Evolutionary conservation across 1,140 invertebrate species (phyloP).

Genomic region (Diploscapter pachys): DNA sequence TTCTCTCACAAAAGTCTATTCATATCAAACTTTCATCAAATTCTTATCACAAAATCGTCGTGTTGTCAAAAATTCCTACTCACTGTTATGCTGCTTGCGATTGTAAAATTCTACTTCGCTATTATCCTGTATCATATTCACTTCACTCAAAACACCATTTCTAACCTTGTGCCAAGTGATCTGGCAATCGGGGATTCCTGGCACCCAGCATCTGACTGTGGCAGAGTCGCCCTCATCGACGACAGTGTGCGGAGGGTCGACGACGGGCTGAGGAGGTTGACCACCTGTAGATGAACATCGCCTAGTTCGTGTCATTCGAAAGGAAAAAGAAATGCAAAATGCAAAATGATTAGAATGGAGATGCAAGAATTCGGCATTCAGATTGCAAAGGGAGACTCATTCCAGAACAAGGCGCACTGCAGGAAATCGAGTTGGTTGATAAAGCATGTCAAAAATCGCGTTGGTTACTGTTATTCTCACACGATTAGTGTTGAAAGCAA

Average conservation of each 20-base stretch:
- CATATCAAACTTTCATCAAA: too few relatives aligned
- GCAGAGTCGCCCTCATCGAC: slow-evolving; percentile 54
- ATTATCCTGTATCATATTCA: not conserved
- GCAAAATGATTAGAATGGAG: not conserved
- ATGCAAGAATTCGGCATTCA: too few relatives aligned
- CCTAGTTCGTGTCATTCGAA: not conserved
- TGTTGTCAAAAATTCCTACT: too few relatives aligned
- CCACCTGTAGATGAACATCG: slow-evolving; percentile 22
- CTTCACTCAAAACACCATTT: not conserved
- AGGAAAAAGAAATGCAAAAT: not conserved
- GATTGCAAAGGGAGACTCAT: too few relatives aligned
- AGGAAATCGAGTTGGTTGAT: too few relatives aligned
- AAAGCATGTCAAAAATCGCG: too few relatives aligned
- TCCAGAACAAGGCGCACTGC: too few relatives aligned
- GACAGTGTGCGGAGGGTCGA: slow-evolving; percentile 52
- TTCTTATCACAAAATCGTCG: too few relatives aligned
- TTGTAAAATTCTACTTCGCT: not conserved
- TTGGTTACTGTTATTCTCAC: too few relatives aligned
- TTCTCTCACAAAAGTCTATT: too few relatives aligned
- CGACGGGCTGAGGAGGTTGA: slow-evolving; percentile 49
- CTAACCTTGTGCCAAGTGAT: slow-evolving; percentile 54
- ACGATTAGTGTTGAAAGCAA: too few relatives aligned
- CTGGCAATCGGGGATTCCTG: slow-evolving; percentile 55
- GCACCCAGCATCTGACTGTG: slow-evolving; percentile 52
- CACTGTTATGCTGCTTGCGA: too few relatives aligned